Percentiles rank a stretch among this genome's conserved stretches.
These are phyloP conservation scores for Heliconius aoede DNA, from an alignment of 2,888 invertebrate genomes.

Conservation along the genomic window DNA sequence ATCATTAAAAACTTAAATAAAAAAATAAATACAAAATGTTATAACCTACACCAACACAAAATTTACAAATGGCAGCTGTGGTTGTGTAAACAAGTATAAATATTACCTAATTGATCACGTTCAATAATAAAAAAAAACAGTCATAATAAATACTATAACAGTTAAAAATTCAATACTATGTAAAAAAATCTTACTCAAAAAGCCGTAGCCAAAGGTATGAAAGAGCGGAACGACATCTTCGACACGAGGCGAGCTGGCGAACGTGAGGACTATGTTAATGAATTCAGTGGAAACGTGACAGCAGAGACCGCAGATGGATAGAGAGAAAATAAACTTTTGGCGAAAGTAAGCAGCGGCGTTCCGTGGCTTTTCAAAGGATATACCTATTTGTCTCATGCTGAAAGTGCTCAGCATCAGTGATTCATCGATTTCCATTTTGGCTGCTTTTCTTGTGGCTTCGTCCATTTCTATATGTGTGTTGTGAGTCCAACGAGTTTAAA, in stretches of 20 bases:
- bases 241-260: slow-evolving; percentile 72
- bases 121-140: slow-evolving; percentile 22
- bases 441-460: slow-evolving; percentile 55
- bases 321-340: slow-evolving; percentile 67
- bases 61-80: not conserved
- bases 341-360: slow-evolving; percentile 54
- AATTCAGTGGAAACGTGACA: slow-evolving; percentile 77
- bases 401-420: slow-evolving; percentile 66
- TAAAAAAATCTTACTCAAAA: slow-evolving; percentile 66
- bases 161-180: slow-evolving; percentile 28
- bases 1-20: not conserved
- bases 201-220: slow-evolving; percentile 77
- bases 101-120: slow-evolving; percentile 29
- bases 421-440: slow-evolving; percentile 68
- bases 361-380: slow-evolving; percentile 64
- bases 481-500: not conserved
- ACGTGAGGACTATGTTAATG: slow-evolving; percentile 68
- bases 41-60: not conserved
- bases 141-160: slow-evolving; percentile 35
- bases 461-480: slow-evolving; percentile 56
- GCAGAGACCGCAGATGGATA: slow-evolving; percentile 66
- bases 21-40: not conserved
- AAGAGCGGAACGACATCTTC: slow-evolving; percentile 78
- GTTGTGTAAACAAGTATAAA: slow-evolving; percentile 16
- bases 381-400: slow-evolving; percentile 69